A percentile compares a stretch with the other conserved stretches of the same genome.
Conservation (phyloP, 1,140 invertebrate genomes). For the Meloidogyne hapla region DNA sequence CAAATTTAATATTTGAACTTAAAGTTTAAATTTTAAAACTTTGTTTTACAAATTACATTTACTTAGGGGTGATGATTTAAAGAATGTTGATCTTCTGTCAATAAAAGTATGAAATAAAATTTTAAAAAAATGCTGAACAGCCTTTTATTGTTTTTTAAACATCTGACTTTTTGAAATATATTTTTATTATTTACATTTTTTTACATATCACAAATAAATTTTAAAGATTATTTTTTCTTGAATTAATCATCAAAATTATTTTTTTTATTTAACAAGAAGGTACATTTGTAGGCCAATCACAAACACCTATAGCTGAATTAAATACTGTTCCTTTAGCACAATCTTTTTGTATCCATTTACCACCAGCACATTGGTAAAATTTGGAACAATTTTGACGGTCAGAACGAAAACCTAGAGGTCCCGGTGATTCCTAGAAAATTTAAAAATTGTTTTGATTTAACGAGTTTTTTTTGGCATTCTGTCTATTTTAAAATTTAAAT, state of each 20-base stretch:
- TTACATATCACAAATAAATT: too few species aligned
- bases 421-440: slow-evolving; percentile 25
- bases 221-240: too few species aligned
- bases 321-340: slow-evolving; percentile 49
- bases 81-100: too few species aligned
- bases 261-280: slow-evolving; percentile 36
- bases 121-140: too few species aligned
- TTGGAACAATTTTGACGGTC: slow-evolving; percentile 28
- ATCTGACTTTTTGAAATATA: too few species aligned
- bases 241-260: background rate
- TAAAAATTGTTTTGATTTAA: background rate
- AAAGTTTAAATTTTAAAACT: background rate
- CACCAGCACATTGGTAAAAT: slow-evolving; percentile 42
- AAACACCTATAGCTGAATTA: slow-evolving; percentile 47
- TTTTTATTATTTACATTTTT: too few species aligned
- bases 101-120: too few species aligned
- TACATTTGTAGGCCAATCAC: slow-evolving; percentile 56
- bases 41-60: too few species aligned
- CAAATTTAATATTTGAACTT: background rate
- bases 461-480: too few species aligned
- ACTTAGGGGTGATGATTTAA: too few species aligned
- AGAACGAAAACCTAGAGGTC: slow-evolving; percentile 16
- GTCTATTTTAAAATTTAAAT: background rate
- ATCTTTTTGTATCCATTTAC: slow-evolving; percentile 41
- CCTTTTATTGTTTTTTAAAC: too few species aligned